Base-by-base conservation (phyloP, 2,113 vertebrate genomes). In the Athene noctua region DNA sequence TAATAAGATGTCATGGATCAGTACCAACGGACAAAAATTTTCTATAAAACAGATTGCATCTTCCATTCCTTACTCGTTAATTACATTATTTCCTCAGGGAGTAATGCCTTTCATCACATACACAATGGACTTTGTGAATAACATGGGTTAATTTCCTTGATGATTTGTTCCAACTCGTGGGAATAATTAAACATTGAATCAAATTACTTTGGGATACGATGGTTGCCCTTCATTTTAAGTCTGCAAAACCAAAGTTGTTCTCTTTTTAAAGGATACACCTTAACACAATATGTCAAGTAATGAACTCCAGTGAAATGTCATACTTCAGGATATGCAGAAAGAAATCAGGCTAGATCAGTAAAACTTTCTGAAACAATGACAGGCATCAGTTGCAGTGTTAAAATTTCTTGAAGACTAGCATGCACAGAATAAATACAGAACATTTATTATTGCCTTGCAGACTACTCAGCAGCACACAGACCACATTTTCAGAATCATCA, bases 71-170 rank as follows among this genome's bases (percentile, higher is more conserved):
- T 80, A 26, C 47, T 62, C 42, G 9, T 90, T 80, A 66, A 59
- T 77, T 19, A 22, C 62, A 66, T 75, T 87, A 65, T 82, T 94
- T 95, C 81, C 86, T 61, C 15, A 32, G 55, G 49, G 70, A 82
- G 10, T 42, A 80, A 85, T 68, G 88, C 6, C 23, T 90, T 95
- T 92, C 87, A 90, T 91, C 75, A 73, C 63, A 80, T 63, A 72
- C 70, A 89, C 88, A 77, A 73, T 9, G 51, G 74, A 93, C 18
- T 83, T 90, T 29, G 16, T 83, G 47, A 59, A 66, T 34, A 88
- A 86, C 38, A 68, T 16, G 70, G 62, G 92, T 94, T 84, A 72
- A 96, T 96, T 90, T 96, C 85, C 79, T 93, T 38, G 30, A 79
- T 80, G 79, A 77, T 73, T 96, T 92, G 27, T 75, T 94, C n/a